Evolutionary conservation across 2,797 vertebrate species (phyloP).

Genomic region (Natrix natrix): DNA sequence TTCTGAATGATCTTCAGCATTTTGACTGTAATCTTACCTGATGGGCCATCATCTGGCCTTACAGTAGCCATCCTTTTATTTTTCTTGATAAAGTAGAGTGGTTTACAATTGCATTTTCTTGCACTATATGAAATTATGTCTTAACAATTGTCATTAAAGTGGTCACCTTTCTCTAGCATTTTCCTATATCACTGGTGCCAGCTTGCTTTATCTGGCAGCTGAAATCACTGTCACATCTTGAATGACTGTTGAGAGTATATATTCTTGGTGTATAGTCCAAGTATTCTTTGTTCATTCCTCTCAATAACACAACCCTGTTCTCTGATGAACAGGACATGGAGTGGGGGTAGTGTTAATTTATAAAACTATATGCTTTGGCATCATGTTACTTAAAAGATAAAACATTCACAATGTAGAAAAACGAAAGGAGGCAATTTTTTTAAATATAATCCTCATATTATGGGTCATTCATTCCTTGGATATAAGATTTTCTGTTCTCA

Average conservation of each 20-base stretch:
- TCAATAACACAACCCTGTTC: background rate
- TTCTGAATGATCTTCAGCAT: background rate
- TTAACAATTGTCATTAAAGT: background rate
- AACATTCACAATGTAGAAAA: background rate
- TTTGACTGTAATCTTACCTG: background rate
- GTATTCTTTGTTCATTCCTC: background rate
- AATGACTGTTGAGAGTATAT: background rate
- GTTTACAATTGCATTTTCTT: background rate
- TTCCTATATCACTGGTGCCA: background rate
- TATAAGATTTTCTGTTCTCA: background rate
- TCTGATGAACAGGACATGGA: background rate
- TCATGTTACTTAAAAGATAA: background rate
- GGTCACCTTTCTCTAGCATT: background rate
- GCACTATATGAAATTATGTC: background rate
- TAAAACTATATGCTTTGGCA: background rate
- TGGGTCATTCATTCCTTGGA: background rate
- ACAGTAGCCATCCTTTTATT: background rate
- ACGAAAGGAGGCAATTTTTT: background rate
- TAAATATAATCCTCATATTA: background rate
- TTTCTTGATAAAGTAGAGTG: background rate
- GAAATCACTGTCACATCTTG: background rate
- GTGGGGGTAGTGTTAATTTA: background rate
- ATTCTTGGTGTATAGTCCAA: background rate
- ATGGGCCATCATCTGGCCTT: background rate
- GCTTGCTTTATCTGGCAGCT: background rate